phyloP scores from a whole-genome alignment of 2,888 invertebrate genomes.

The Atethmia centrago region DNA sequence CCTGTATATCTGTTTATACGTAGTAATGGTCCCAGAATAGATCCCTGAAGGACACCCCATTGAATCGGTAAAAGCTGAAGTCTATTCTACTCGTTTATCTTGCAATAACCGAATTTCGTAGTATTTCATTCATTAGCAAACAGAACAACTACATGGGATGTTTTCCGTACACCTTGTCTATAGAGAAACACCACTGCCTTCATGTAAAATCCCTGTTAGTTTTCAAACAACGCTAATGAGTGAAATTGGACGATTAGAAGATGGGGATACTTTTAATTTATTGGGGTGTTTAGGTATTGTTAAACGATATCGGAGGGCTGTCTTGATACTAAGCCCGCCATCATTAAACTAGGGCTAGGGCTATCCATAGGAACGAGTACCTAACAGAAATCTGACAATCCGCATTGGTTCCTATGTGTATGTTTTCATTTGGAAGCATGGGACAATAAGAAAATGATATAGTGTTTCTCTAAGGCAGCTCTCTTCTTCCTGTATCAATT shows the following conservation, averaged over 20 bases:
- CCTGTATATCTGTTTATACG: neutral
- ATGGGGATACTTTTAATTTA: neutral
- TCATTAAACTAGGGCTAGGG: neutral
- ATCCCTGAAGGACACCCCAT: neutral
- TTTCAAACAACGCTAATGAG: neutral
- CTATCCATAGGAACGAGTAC: neutral
- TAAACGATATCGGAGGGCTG: neutral
- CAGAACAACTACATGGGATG: neutral
- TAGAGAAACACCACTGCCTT: neutral
- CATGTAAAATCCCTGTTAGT: neutral
- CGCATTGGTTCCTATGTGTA: neutral
- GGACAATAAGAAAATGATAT: neutral
- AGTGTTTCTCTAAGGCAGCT: neutral
- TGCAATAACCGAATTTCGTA: neutral
- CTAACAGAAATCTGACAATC: neutral
- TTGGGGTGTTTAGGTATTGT: neutral
- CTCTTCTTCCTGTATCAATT: neutral
- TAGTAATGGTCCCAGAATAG: conserved; percentile 3
- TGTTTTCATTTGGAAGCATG: neutral
- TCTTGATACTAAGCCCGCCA: neutral
- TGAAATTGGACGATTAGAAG: neutral
- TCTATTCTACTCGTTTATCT: neutral
- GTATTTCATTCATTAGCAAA: neutral
- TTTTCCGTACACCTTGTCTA: neutral
- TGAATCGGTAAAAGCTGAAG: neutral